Evolutionary conservation across 2,888 invertebrate genomes (phyloP).

Genomic region (Dasypolia templi): DNA sequence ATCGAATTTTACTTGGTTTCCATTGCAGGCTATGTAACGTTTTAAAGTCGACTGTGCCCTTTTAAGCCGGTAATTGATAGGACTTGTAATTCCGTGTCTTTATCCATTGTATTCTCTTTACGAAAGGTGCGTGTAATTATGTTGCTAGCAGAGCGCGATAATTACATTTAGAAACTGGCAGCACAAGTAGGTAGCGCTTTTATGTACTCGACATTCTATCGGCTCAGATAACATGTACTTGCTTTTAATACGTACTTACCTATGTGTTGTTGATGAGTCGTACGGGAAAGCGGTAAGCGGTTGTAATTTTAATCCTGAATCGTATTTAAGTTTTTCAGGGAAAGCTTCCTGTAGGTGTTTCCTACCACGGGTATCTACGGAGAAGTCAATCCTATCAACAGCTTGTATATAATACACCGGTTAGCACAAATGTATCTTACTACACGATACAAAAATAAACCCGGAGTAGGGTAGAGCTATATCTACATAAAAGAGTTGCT

Average conservation of each 20-base stretch:
- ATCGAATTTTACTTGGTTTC: constrained; percentile 16
- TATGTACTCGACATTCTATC: background rate
- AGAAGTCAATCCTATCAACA: background rate
- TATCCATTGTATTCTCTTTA: background rate
- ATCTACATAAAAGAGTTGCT: background rate
- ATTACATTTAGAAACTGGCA: background rate
- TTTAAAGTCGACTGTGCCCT: background rate
- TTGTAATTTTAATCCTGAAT: background rate
- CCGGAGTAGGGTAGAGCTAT: background rate
- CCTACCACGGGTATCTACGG: background rate
- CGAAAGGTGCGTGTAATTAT: constrained; percentile 12
- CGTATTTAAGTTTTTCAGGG: background rate
- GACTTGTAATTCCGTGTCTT: background rate
- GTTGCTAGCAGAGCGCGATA: background rate
- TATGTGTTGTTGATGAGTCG: background rate
- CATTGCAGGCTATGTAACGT: background rate
- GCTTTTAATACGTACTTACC: no score
- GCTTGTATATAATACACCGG: background rate
- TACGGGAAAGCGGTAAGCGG: background rate
- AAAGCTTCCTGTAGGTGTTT: background rate
- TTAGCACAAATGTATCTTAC: background rate
- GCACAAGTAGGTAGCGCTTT: background rate
- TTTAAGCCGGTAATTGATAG: background rate
- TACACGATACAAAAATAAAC: background rate
- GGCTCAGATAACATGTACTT: no score